These are phyloP conservation scores for Edolisoma coerulescens DNA, from an alignment of 2,113 vertebrate genomes.

Conservation along the genomic window DNA sequence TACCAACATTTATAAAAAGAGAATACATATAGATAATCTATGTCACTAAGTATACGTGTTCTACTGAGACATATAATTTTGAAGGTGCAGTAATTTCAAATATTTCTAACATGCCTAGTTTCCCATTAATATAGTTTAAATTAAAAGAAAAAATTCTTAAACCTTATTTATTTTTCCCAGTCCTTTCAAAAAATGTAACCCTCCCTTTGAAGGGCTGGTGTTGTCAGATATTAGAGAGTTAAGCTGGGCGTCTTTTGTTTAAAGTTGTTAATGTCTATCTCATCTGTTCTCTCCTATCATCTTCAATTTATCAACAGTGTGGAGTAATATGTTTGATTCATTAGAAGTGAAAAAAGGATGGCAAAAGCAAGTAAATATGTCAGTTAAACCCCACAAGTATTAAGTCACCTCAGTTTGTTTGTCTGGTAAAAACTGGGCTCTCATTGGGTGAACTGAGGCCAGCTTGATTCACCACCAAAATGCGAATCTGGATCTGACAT, in stretches of 20 bases:
- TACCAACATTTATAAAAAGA: not conserved
- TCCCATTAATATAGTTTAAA: not conserved
- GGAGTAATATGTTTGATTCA: not conserved
- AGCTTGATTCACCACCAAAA: conserved; percentile 72
- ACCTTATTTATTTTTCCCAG: not conserved
- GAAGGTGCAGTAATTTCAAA: not conserved
- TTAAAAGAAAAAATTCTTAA: not conserved
- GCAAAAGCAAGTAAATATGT: conserved; percentile 49
- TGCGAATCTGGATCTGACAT: conserved; percentile 67
- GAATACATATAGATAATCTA: not conserved
- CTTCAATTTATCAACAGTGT: conserved; percentile 14
- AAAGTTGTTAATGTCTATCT: conserved; percentile 14
- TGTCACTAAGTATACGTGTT: not conserved
- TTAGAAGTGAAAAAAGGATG: conserved; percentile 28
- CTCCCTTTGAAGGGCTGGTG: not conserved
- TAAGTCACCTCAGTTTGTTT: conserved; percentile 73
- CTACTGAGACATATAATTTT: not conserved
- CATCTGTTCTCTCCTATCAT: conserved; percentile 25
- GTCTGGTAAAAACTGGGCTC: conserved; percentile 61
- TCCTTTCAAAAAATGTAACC: not conserved
- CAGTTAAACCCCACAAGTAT: conserved; percentile 59
- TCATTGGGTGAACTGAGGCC: conserved; percentile 49
- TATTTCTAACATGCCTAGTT: not conserved
- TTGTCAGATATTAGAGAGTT: not conserved
- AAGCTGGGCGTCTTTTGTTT: not conserved